These are phyloP conservation scores for Hylaea fasciaria DNA, from an alignment of 2,888 invertebrate genomes.

Conservation along the genomic window DNA sequence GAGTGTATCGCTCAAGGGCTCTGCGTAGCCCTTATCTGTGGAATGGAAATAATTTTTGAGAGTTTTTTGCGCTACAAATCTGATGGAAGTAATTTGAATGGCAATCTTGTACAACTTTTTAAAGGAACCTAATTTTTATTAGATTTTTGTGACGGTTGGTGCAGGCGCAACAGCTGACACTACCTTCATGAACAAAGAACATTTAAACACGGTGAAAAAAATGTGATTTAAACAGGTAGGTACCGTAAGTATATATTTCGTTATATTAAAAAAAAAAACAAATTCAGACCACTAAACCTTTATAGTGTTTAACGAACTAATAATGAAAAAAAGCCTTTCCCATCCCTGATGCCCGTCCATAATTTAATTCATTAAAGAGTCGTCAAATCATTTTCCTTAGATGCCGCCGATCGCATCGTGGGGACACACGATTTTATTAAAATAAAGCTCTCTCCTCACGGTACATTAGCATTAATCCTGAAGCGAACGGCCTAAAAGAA, in stretches of 20 bases:
- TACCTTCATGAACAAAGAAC: too few relatives aligned
- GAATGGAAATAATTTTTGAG: constrained; percentile 38
- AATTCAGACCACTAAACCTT: too few relatives aligned
- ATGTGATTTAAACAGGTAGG: too few relatives aligned
- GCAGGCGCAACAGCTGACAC: too few relatives aligned
- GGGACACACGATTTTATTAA: constrained; percentile 46
- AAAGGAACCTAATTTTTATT: too few relatives aligned
- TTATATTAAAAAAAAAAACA: too few relatives aligned
- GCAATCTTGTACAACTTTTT: too few relatives aligned
- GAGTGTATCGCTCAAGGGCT: constrained; percentile 52
- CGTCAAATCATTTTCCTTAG: constrained; percentile 35
- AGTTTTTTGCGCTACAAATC: constrained; percentile 11
- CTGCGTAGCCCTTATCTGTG: constrained; percentile 41
- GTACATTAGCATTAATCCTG: constrained; percentile 77
- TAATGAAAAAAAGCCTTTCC: not conserved
- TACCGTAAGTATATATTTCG: too few relatives aligned
- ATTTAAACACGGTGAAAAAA: too few relatives aligned
- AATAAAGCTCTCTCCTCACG: constrained; percentile 59
- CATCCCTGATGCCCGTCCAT: not conserved
- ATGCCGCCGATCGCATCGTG: constrained; percentile 44
- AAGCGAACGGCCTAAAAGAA: constrained; percentile 70
- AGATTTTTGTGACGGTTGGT: too few relatives aligned
- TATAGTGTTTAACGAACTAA: too few relatives aligned
- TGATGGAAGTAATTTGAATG: constrained; percentile 6
- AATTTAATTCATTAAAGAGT: constrained; percentile 35